A percentile compares a stretch with the other conserved stretches of the same genome.
Conservation (phyloP, 1,140 invertebrate genomes). For the Argopecten irradians region DNA sequence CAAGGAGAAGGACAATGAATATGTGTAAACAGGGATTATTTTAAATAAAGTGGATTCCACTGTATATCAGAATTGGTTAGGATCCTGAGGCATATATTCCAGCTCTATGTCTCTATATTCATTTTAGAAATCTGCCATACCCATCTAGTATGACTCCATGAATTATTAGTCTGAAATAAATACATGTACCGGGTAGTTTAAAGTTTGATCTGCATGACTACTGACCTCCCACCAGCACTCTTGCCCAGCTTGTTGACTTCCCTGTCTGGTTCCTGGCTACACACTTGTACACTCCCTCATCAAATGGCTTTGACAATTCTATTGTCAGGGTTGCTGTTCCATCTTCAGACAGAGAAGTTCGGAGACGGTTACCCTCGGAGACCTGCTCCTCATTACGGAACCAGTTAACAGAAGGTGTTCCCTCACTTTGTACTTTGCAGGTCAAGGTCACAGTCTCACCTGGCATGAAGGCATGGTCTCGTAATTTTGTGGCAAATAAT, state of each 20-base stretch:
- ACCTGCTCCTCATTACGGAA: slow-evolving; percentile 80
- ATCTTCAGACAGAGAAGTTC: slow-evolving; percentile 79
- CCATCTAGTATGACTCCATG: too few relatives aligned
- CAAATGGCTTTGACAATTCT: slow-evolving; percentile 73
- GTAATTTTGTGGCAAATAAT: slow-evolving; percentile 80
- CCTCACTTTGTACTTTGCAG: slow-evolving; percentile 84
- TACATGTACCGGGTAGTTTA: neutral
- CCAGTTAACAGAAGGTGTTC: slow-evolving; percentile 95
- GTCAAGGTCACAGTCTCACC: slow-evolving; percentile 87
- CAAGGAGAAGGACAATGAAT: too few relatives aligned
- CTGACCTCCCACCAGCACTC: slow-evolving; percentile 78
- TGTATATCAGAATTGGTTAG: too few relatives aligned
- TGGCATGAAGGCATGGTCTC: slow-evolving; percentile 85
- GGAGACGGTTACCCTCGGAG: slow-evolving; percentile 79
- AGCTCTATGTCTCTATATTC: too few relatives aligned
- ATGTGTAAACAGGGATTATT: too few relatives aligned
- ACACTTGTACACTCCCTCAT: slow-evolving; percentile 94
- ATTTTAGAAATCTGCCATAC: too few relatives aligned
- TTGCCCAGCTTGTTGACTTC: slow-evolving; percentile 77
- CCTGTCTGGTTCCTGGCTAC: slow-evolving; percentile 85
- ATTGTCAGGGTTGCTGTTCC: slow-evolving; percentile 70
- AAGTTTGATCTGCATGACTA: neutral
- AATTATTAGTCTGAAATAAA: too few relatives aligned
- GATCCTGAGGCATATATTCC: too few relatives aligned
- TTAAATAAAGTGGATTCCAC: too few relatives aligned